Percentiles rank a stretch among this genome's conserved stretches.
Evolutionary conservation across 1,140 invertebrate species (phyloP).

Genomic region (Drosophila saltans): DNA sequence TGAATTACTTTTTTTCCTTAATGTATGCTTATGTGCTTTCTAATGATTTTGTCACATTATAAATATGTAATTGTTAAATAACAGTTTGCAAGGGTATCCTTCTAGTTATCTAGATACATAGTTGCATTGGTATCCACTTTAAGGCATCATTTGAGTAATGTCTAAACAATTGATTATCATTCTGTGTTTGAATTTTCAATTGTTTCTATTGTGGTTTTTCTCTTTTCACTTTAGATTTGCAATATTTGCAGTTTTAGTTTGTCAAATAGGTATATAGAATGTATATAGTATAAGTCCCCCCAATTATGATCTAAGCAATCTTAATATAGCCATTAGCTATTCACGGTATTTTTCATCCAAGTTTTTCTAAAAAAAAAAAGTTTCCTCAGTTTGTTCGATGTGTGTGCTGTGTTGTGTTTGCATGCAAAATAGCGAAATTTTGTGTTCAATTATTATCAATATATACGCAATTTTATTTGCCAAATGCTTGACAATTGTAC

Average conservation of each 20-base stretch:
- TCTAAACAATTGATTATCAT: too few relatives aligned
- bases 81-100: too few relatives aligned
- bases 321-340: slow-evolving; percentile 12
- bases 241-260: slow-evolving; percentile 1
- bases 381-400: slow-evolving; percentile 26
- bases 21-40: too few relatives aligned
- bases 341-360: slow-evolving; percentile 15
- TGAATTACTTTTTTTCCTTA: too few relatives aligned
- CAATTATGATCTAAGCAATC: slow-evolving; percentile 8
- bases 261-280: slow-evolving; percentile 2
- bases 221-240: background rate
- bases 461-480: slow-evolving; percentile 71
- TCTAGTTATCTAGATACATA: too few relatives aligned
- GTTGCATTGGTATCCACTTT: too few relatives aligned
- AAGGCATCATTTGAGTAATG: too few relatives aligned
- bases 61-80: too few relatives aligned
- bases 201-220: background rate
- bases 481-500: slow-evolving; percentile 58
- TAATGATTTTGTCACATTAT: too few relatives aligned
- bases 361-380: background rate
- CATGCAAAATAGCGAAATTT: slow-evolving; percentile 25
- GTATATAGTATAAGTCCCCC: background rate
- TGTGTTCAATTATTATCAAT: slow-evolving; percentile 52
- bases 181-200: too few relatives aligned
- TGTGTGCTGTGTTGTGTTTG: slow-evolving; percentile 14